Percentiles rank a stretch among this genome's conserved stretches.
Evolutionary conservation across 2,797 vertebrate genomes (phyloP).

Genomic region (Erithacus rubecula): DNA sequence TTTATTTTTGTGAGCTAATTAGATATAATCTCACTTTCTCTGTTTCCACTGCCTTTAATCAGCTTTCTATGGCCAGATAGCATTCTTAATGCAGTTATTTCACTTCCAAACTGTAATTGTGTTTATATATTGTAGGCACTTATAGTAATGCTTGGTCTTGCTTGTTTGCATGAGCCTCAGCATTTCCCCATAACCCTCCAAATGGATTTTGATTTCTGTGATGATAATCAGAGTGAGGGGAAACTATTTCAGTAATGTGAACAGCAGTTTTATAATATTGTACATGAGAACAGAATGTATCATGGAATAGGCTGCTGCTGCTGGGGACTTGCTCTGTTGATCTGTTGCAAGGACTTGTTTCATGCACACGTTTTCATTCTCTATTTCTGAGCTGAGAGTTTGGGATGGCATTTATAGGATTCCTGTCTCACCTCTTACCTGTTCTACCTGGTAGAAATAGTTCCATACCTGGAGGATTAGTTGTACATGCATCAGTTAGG

Average conservation of each 20-base stretch:
- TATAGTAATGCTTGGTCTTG: neutral
- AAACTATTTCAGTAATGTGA: neutral
- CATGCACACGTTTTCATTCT: neutral
- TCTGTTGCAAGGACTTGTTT: neutral
- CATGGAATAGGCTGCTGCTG: neutral
- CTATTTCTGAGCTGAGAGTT: neutral
- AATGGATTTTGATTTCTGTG: neutral
- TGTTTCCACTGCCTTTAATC: neutral
- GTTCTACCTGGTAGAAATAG: neutral
- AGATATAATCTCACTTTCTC: neutral
- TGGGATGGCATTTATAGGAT: neutral
- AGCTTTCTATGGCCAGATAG: neutral
- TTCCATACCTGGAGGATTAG: neutral
- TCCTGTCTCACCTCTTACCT: neutral
- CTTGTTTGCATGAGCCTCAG: neutral
- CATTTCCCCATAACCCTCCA: neutral
- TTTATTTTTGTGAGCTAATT: neutral
- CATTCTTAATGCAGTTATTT: neutral
- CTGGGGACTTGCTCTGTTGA: neutral
- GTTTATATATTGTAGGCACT: neutral
- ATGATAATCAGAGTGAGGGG: neutral
- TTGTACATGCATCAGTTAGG: neutral
- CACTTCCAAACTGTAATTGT: neutral
- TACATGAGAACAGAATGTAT: neutral
- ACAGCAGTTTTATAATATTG: neutral